phyloP scores from a whole-genome alignment of 1,140 invertebrate species.

The Onthophagus taurus region DNA sequence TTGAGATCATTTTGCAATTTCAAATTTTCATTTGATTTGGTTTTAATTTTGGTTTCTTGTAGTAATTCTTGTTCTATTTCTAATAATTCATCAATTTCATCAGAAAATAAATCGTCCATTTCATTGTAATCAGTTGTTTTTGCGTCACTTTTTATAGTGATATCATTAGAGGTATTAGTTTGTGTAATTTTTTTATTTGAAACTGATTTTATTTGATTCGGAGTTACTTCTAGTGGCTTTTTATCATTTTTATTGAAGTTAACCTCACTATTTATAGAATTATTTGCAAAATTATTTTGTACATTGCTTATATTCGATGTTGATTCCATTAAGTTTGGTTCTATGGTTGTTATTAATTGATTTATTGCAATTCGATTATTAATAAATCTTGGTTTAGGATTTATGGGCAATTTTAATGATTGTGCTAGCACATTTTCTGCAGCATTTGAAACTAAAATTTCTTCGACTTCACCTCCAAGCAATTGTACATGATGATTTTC shows the following conservation, averaged over 20 bases:
- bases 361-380: conserved; percentile 21
- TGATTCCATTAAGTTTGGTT: background rate
- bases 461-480: conserved; percentile 67
- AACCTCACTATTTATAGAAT: background rate
- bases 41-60: background rate
- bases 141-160: background rate
- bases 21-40: background rate
- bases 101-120: conserved; percentile 17
- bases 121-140: background rate
- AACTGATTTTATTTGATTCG: conserved; percentile 18
- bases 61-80: conserved; percentile 4
- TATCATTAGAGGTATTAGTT: background rate
- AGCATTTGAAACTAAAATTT: conserved; percentile 47
- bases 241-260: conserved; percentile 15
- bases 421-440: conserved; percentile 51
- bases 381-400: conserved; percentile 38
- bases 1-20: conserved; percentile 1
- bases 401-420: conserved; percentile 43
- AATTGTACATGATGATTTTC: conserved; percentile 51
- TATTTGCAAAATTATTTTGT: background rate
- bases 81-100: conserved; percentile 19
- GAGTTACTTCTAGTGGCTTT: conserved; percentile 19
- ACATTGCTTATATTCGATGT: background rate
- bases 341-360: background rate
- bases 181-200: conserved; percentile 2